phyloP scores from a whole-genome alignment of 1,140 invertebrate genomes.

The Aphelenchoides fujianensis region DNA sequence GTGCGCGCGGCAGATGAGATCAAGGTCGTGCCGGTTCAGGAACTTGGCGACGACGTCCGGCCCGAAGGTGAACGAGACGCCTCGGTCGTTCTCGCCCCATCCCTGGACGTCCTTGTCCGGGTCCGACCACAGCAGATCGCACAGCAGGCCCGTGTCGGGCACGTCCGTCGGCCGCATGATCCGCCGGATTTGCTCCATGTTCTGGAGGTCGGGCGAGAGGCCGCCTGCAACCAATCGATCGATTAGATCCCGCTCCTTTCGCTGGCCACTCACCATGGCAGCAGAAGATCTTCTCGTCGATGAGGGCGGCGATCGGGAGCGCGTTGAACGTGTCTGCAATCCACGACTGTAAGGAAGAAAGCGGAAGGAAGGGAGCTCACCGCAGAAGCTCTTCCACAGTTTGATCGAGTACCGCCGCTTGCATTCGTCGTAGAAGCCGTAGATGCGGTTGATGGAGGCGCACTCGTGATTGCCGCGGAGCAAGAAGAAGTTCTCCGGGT shows the following conservation, averaged over 20 bases:
- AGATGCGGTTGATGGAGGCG: conserved; percentile 70
- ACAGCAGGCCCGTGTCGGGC: conserved; percentile 68
- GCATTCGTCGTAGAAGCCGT: conserved; percentile 92
- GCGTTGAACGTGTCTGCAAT: conserved; percentile 92
- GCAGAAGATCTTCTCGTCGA: conserved; percentile 83
- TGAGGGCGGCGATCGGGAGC: conserved; percentile 87
- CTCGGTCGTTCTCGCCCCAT: conserved; percentile 67
- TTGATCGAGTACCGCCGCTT: conserved; percentile 84
- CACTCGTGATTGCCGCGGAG: conserved; percentile 71
- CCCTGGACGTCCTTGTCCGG: conserved; percentile 67
- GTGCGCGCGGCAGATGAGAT: conserved; percentile 68
- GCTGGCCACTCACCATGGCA: conserved; percentile 72
- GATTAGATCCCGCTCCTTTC: background rate
- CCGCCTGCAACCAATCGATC: conserved; percentile 65
- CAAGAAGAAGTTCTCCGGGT: conserved; percentile 71
- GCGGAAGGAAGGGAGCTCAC: too few species aligned
- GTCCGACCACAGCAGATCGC: conserved; percentile 68
- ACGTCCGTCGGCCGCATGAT: conserved; percentile 68
- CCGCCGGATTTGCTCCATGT: conserved; percentile 68
- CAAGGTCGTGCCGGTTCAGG: conserved; percentile 67
- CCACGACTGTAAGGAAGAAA: conserved; percentile 71
- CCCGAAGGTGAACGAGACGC: conserved; percentile 68
- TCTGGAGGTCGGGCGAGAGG: conserved; percentile 67
- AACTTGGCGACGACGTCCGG: conserved; percentile 68
- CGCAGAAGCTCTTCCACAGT: conserved; percentile 94